Conservation (phyloP, 2,797 vertebrate genomes). For the Macrochelys suwanniensis region DNA sequence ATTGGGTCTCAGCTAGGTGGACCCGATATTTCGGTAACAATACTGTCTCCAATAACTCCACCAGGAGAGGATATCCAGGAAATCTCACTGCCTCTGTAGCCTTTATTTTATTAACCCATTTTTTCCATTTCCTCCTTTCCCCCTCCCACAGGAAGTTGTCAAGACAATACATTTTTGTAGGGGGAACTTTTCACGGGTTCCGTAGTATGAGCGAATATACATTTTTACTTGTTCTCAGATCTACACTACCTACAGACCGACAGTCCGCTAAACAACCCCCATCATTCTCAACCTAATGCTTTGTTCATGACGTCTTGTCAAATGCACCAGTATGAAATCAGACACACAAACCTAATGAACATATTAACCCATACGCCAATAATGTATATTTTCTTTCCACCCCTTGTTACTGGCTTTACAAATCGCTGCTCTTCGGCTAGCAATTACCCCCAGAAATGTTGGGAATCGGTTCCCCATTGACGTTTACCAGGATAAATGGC, state of each 20-base stretch:
- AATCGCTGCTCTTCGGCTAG: conserved; percentile 70
- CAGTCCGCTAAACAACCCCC: not conserved
- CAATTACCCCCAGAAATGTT: conserved; percentile 69
- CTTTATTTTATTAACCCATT: not conserved
- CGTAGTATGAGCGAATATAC: not conserved
- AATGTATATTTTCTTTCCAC: conserved; percentile 64
- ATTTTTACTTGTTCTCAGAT: not conserved
- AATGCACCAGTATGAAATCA: conserved; percentile 26
- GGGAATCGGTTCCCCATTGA: conserved; percentile 66
- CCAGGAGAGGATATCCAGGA: not conserved
- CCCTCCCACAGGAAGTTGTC: not conserved
- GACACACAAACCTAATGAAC: conserved; percentile 27
- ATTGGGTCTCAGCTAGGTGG: too few species aligned
- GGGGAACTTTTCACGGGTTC: not conserved
- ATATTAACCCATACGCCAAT: conserved; percentile 22
- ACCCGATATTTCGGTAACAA: not conserved
- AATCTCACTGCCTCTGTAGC: not conserved
- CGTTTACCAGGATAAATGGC: conserved; percentile 70
- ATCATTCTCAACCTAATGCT: not conserved
- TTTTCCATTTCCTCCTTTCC: not conserved
- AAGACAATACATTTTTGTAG: not conserved
- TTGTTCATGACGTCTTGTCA: conserved; percentile 23
- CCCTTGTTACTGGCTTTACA: conserved; percentile 70
- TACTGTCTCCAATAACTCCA: not conserved
- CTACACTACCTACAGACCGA: not conserved